phyloP scores from a whole-genome alignment of 2,888 invertebrate species.

The Xanthorhoe designata region DNA sequence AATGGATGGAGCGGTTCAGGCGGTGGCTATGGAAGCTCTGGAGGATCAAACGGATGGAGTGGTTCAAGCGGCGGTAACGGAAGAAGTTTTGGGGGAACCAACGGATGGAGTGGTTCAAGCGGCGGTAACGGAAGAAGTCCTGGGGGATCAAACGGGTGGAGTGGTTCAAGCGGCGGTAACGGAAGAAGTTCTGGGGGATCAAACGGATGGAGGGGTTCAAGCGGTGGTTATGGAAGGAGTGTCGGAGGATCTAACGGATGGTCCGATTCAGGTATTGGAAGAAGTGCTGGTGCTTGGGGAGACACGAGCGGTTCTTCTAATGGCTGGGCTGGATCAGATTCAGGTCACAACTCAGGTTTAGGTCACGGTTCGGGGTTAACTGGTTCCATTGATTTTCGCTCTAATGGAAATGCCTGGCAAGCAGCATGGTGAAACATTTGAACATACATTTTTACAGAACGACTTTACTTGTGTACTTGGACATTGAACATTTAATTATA shows the following conservation, averaged over 20 bases:
- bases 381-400: constrained; percentile 26
- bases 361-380: constrained; percentile 22
- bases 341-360: constrained; percentile 9
- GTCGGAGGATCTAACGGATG: not conserved
- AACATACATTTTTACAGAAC: not conserved
- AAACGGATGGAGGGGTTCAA: not conserved
- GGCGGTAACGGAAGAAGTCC: constrained; percentile 5
- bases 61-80: not conserved
- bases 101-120: not conserved
- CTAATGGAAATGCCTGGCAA: constrained; percentile 30
- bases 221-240: not conserved
- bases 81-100: constrained; percentile 4
- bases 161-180: not conserved
- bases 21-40: constrained; percentile 30
- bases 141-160: not conserved
- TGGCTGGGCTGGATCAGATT: constrained; percentile 9
- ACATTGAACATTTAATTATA: constrained; percentile 1
- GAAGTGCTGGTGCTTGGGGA: constrained; percentile 20
- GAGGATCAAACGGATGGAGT: constrained; percentile 20
- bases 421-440: constrained; percentile 24
- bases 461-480: constrained; percentile 8
- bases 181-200: not conserved
- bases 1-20: constrained; percentile 34
- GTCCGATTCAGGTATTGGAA: constrained; percentile 10
- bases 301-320: constrained; percentile 12